Evolutionary conservation across 2,888 invertebrate genomes (phyloP), one percentile per base, ranked within the genome.

Genomic region (Ptilodon capucinus): DNA sequence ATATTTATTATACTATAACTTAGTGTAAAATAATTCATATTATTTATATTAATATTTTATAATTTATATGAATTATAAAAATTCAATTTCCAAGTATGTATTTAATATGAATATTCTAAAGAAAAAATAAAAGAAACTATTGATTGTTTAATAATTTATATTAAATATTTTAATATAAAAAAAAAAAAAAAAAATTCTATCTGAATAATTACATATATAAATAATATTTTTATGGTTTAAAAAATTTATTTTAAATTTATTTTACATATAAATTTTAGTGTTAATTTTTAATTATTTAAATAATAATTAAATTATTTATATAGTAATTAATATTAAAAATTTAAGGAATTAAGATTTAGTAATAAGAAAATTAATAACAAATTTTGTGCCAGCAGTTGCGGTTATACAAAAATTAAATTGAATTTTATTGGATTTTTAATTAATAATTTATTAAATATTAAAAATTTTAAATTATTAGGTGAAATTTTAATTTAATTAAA

Each of bases 381-480:
- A 93, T 88, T 91, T 93, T 93, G 93, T 93, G 93, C 93, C 93
- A 94, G 93, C 93, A 93, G 91, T 92, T 92, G 93, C 93, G 94
- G 92, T 93, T 93, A 94, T 71, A 93, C 93, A 92, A 90, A 89
- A 88, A 73, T 91, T 91, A 79, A 88, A 88, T 80, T 91, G 80
- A 92, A 92, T 91, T 88, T 85, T 89, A 78, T 92, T 84, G 79
- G 79, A n/a, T 79, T 62, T 67, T 74, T 80, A 86, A 78, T 82
- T 54, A 81, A 71, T 81, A 74, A 62, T 66, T 57, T 60, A 64
- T 41, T 16, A 68, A 72, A 79, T 75, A 79, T 75, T 75, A 68
- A 65, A 81, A 85, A 83, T 79, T 76, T 82, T 73, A 76, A 75
- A 76, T 89, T 87, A 84, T 91, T 90, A 91, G 63, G 92, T 93